Evolutionary conservation across 92 coral and sea anemone genomes (phyloP), one percentile per base, ranked within the genome.

Genomic region (Zoanthus sansibaricus): DNA sequence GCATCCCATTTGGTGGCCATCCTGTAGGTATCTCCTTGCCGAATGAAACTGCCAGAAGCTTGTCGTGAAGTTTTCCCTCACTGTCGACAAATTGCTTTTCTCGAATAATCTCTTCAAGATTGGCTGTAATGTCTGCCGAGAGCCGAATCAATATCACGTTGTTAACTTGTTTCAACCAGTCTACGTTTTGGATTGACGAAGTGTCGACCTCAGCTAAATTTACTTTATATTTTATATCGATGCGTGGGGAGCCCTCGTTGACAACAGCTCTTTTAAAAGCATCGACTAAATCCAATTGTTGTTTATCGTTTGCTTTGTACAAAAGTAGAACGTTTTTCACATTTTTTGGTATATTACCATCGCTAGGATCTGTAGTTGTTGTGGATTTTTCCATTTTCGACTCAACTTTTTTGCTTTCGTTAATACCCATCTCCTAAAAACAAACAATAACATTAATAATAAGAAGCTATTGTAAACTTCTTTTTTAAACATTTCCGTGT

Each of bases 1-100:
- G 59, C 15, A 90, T 58, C 6, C 98, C 97, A 7, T 46, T 46
- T 1, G 99, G 98, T 1, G 99, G 98, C 99, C 98, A 97, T 11
- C 91, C 94, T 12, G 88, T 32, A 0, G 95, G 82, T 9, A 93
- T 76, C 20, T 88, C 82, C 13, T 83, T 92, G 17, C 99, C 99
- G 78, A 97, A 97, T 4, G 99, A 88, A 18, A 97, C 90, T 5
- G 92, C 89, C 7, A 97, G 71, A 17, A 97, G 84, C 49, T 94
- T 90, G 8, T 88, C 94, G 73, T 97, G 95, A 52, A 97, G 84
- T 68, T 69, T 73, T 47, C 92, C 95, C 33, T 88, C 85, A 58
- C 78, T 89, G 59, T 94, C 98, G 6, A 91, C 91, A 55, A 91
- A 91, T 58, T 83, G 66, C 75, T 95, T 95, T 2, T 89, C 90